phyloP scores from a whole-genome alignment of 2,888 invertebrate genomes.

The Andrena praecox region DNA sequence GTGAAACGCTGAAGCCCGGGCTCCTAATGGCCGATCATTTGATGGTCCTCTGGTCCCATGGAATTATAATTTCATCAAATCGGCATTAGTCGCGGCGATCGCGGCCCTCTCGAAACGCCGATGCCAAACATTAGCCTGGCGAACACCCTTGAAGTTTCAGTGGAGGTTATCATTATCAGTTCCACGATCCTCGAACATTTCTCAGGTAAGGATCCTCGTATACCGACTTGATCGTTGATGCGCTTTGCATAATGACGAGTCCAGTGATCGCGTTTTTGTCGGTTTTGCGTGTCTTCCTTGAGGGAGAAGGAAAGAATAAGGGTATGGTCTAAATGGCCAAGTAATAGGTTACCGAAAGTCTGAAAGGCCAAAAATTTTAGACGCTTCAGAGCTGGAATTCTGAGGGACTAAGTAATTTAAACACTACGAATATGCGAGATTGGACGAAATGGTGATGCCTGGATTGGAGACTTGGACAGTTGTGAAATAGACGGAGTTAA shows the following conservation, averaged over 20 bases:
- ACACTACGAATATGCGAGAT: too few relatives aligned
- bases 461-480: too few relatives aligned
- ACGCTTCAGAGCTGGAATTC: too few relatives aligned
- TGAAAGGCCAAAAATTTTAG: too few relatives aligned
- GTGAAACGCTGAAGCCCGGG: constrained; percentile 40
- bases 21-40: constrained; percentile 76
- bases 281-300: background rate
- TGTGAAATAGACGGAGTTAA: too few relatives aligned
- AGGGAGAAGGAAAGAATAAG: too few relatives aligned
- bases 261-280: background rate
- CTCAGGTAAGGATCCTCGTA: background rate
- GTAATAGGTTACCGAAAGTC: too few relatives aligned
- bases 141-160: constrained; percentile 24
- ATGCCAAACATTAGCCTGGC: constrained; percentile 51
- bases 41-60: constrained; percentile 53
- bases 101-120: constrained; percentile 43
- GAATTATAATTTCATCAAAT: constrained; percentile 80
- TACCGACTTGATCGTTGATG: constrained; percentile 17
- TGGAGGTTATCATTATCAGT: constrained; percentile 49
- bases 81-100: constrained; percentile 65
- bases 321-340: too few relatives aligned
- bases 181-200: constrained; percentile 10
- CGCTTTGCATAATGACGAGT: background rate
- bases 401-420: too few relatives aligned
- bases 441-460: too few relatives aligned